A percentile compares a stretch with the other conserved stretches of the same genome.
Evolutionary conservation across 2,113 vertebrate species (phyloP).

Genomic region (Siniperca chuatsi): DNA sequence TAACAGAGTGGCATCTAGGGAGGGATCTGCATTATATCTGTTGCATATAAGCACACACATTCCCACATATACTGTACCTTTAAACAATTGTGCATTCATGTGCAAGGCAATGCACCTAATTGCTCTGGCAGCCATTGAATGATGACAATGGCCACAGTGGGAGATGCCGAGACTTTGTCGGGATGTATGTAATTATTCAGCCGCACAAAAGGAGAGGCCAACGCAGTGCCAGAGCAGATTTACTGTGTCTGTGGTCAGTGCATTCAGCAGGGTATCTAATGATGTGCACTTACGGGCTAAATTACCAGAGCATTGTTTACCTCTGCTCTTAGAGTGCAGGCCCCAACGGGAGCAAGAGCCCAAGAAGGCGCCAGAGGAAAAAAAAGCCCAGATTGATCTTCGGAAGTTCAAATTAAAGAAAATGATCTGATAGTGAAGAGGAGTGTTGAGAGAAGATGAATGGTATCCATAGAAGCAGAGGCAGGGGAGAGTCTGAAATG

Average conservation of each 20-base stretch:
- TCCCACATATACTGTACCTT: constrained; percentile 30
- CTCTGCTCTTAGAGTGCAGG: constrained; percentile 49
- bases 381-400: background rate
- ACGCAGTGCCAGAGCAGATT: constrained; percentile 71
- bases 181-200: constrained; percentile 74
- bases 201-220: constrained; percentile 60
- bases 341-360: constrained; percentile 30
- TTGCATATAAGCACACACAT: background rate
- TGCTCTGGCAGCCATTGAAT: constrained; percentile 72
- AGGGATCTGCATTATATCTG: constrained; percentile 49
- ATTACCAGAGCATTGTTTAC: constrained; percentile 77
- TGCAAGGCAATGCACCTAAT: constrained; percentile 58
- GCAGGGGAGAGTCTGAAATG: constrained; percentile 51
- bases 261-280: constrained; percentile 70
- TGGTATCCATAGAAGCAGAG: constrained; percentile 59
- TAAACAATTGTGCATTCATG: constrained; percentile 31
- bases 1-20: constrained; percentile 48
- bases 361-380: constrained; percentile 3
- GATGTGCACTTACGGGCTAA: constrained; percentile 71
- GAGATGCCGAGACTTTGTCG: constrained; percentile 66
- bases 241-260: constrained; percentile 65
- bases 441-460: constrained; percentile 49
- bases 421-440: constrained; percentile 57
- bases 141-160: constrained; percentile 68
- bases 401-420: constrained; percentile 56